Conservation (phyloP, 2,113 vertebrate genomes). For the Peucedramus taeniatus region DNA sequence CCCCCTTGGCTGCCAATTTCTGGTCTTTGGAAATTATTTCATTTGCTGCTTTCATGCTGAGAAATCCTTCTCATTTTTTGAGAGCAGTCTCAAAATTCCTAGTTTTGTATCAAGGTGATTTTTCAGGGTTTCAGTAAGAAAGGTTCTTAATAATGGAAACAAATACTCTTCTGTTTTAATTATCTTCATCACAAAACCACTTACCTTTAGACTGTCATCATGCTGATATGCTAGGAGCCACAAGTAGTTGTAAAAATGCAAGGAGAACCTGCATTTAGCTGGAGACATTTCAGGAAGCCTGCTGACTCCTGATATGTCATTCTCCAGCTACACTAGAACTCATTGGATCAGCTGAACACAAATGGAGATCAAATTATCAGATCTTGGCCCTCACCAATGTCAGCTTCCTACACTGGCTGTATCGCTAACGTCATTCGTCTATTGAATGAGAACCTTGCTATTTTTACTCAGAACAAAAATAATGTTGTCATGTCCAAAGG, state of each 20-base stretch:
- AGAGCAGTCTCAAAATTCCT: not conserved
- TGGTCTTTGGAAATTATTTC: not conserved
- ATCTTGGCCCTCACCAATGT: not conserved
- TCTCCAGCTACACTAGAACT: not conserved
- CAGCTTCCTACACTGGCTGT: not conserved
- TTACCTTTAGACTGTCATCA: not conserved
- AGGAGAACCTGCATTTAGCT: not conserved
- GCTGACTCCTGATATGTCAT: slow-evolving; percentile 6
- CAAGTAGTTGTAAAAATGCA: not conserved
- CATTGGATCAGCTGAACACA: slow-evolving; percentile 17
- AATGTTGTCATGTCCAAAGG: slow-evolving; percentile 35
- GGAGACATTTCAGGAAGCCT: slow-evolving; percentile 24
- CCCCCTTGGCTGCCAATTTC: not conserved
- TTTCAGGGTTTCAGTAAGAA: not conserved
- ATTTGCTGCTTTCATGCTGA: not conserved
- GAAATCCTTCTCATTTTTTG: not conserved
- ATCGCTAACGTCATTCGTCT: not conserved
- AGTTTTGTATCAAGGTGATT: not conserved
- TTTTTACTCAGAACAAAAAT: slow-evolving; percentile 40
- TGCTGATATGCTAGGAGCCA: not conserved
- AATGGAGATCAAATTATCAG: slow-evolving; percentile 37
- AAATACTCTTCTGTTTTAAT: not conserved
- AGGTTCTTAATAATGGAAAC: not conserved
- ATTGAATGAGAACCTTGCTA: not conserved
- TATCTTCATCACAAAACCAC: not conserved